Conservation (phyloP, 2,888 invertebrate genomes). For the Colletes collaris region DNA sequence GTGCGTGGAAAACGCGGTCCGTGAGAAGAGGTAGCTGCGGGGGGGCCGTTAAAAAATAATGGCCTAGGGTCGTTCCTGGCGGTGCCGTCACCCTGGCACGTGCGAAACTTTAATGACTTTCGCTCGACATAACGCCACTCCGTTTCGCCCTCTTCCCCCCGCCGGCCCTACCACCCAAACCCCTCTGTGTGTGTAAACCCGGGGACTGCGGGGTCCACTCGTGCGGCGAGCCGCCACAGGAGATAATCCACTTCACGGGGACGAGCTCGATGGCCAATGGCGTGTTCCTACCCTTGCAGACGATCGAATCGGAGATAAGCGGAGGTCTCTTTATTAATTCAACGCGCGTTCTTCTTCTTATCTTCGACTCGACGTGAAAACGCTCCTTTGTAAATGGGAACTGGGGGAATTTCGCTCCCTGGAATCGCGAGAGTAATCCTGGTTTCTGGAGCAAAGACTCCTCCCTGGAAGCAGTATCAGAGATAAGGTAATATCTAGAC, state of each 20-base stretch:
- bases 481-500: no score
- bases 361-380: slow-evolving; percentile 1
- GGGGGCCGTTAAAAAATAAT: slow-evolving; percentile 73
- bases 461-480: no score
- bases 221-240: slow-evolving; percentile 57
- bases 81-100: slow-evolving; percentile 63
- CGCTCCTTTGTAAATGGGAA: background rate
- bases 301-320: slow-evolving; percentile 42
- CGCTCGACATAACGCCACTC: slow-evolving; percentile 55
- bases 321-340: slow-evolving; percentile 50
- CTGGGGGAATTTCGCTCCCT: background rate
- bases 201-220: slow-evolving; percentile 49
- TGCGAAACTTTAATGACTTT: slow-evolving; percentile 75
- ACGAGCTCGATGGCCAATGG: slow-evolving; percentile 43
- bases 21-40: slow-evolving; percentile 42
- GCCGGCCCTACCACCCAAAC: background rate
- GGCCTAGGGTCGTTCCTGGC: slow-evolving; percentile 61
- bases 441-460: no score
- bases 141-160: slow-evolving; percentile 6
- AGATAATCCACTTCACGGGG: slow-evolving; percentile 62
- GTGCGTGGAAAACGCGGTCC: slow-evolving; percentile 8
- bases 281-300: slow-evolving; percentile 18
- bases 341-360: slow-evolving; percentile 14
- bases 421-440: no score
- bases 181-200: slow-evolving; percentile 14